Conservation (phyloP, 2,888 invertebrate genomes). For the Hydropsyche betteni region DNA sequence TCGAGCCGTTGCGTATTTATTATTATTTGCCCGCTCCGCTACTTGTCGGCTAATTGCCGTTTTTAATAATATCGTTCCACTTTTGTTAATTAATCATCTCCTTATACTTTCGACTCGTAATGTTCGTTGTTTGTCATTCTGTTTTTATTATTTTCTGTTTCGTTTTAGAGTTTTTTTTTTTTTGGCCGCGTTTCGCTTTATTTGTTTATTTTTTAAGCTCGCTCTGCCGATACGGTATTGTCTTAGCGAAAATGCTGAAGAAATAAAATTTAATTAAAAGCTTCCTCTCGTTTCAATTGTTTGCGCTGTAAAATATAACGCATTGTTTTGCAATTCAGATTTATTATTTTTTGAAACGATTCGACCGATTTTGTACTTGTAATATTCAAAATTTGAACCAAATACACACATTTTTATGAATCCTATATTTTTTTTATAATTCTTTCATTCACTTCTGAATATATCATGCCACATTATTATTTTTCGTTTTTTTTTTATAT, state of each 20-base stretch:
- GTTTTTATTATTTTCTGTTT: not conserved
- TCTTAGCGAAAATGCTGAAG: not conserved
- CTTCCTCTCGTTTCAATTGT: not conserved
- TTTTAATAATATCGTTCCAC: constrained; percentile 24
- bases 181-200: not conserved
- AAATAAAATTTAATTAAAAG: constrained; percentile 25
- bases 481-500: too few relatives aligned
- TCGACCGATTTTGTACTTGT: too few relatives aligned
- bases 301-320: constrained; percentile 11
- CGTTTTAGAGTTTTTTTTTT: not conserved
- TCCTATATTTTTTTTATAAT: too few relatives aligned
- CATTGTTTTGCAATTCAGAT: constrained; percentile 9
- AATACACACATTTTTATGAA: too few relatives aligned
- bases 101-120: not conserved
- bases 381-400: too few relatives aligned
- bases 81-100: constrained; percentile 1
- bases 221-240: not conserved
- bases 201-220: constrained; percentile 12
- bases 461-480: too few relatives aligned
- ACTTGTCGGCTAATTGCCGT: constrained; percentile 28
- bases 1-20: constrained; percentile 10
- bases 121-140: not conserved
- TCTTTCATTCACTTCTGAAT: too few relatives aligned
- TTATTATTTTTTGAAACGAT: too few relatives aligned
- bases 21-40: too few relatives aligned